A percentile compares a stretch with the other conserved stretches of the same genome.
These are phyloP conservation scores for Hemistola chrysoprasaria DNA, from an alignment of 2,888 invertebrate genomes.

Conservation along the genomic window DNA sequence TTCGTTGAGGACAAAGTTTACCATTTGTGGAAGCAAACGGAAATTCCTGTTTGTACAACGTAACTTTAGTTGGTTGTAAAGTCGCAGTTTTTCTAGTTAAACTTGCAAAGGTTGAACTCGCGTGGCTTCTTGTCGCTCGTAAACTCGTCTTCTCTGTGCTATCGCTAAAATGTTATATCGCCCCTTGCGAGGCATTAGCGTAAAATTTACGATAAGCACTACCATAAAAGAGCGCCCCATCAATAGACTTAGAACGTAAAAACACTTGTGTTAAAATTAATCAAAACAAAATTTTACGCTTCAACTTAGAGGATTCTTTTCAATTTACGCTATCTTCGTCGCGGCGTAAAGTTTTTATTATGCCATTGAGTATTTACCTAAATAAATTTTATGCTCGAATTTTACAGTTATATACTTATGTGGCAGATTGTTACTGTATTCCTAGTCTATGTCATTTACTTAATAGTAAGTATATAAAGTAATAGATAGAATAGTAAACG, in stretches of 20 bases:
- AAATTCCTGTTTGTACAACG: not conserved
- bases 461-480: too few species aligned
- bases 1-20: too few species aligned
- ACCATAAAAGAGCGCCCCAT: slow-evolving; percentile 35
- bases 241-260: slow-evolving; percentile 37
- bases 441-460: too few species aligned
- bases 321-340: slow-evolving; percentile 32
- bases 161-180: slow-evolving; percentile 40
- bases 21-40: too few species aligned
- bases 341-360: slow-evolving; percentile 37
- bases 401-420: slow-evolving; percentile 38
- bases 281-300: slow-evolving; percentile 29
- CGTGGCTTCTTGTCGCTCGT: slow-evolving; percentile 24
- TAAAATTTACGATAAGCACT: slow-evolving; percentile 46
- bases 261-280: slow-evolving; percentile 34
- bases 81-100: slow-evolving; percentile 14
- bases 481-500: too few species aligned
- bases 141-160: slow-evolving; percentile 38
- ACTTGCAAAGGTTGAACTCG: slow-evolving; percentile 13
- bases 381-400: slow-evolving; percentile 26
- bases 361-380: slow-evolving; percentile 20
- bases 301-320: slow-evolving; percentile 31
- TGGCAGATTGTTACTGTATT: slow-evolving; percentile 28
- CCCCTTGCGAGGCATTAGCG: slow-evolving; percentile 35
- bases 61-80: slow-evolving; percentile 1